phyloP scores from a whole-genome alignment of 2,113 vertebrate species.

The Sphaerodactylus townsendi region DNA sequence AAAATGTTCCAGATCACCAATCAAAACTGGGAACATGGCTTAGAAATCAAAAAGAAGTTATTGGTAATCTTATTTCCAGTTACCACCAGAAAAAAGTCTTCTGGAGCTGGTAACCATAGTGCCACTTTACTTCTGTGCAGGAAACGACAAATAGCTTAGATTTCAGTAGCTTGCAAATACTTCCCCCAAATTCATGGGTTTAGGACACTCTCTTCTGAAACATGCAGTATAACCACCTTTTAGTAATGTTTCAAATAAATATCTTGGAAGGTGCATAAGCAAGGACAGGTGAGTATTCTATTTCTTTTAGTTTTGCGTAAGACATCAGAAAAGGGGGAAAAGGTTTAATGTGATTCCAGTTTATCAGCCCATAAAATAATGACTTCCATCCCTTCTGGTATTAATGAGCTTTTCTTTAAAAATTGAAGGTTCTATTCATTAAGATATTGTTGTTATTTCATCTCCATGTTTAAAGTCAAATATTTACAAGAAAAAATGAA shows the following conservation, averaged over 20 bases:
- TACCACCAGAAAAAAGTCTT: neutral
- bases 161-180: neutral
- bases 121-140: no score
- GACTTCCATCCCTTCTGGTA: neutral
- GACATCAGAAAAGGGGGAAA: constrained; percentile 37
- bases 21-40: neutral
- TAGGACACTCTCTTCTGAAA: neutral
- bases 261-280: neutral
- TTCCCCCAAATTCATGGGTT: neutral
- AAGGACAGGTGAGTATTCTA: constrained; percentile 1
- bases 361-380: constrained; percentile 66
- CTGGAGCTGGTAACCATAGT: neutral
- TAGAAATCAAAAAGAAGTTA: neutral
- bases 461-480: neutral
- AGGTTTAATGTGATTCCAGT: constrained; percentile 55
- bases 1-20: neutral
- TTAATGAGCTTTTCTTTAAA: constrained; percentile 35
- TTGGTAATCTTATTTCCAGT: neutral
- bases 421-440: constrained; percentile 2
- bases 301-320: constrained; percentile 62
- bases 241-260: neutral
- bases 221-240: neutral
- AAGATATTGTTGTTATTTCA: neutral
- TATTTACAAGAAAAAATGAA: constrained; percentile 26
- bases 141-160: neutral